Evolutionary conservation across 2,113 vertebrate species (phyloP).

Genomic region (Eretmodus cyanostictus): DNA sequence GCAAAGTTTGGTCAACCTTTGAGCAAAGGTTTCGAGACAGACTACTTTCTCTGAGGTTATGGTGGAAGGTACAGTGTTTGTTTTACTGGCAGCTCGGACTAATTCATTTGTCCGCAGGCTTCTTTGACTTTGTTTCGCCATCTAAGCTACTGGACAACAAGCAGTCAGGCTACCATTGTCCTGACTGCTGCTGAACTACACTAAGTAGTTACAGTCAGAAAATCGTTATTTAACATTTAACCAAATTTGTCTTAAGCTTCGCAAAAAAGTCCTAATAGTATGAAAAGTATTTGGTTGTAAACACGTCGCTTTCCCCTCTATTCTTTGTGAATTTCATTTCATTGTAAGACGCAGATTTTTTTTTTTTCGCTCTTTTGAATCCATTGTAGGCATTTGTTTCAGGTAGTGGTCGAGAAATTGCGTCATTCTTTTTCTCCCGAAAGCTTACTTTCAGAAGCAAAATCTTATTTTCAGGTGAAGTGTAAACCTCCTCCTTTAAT

Average conservation of each 20-base stretch:
- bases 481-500: not conserved
- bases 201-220: not conserved
- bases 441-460: not conserved
- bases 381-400: not conserved
- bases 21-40: not conserved
- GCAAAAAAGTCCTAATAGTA: not conserved
- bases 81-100: not conserved
- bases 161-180: too few relatives aligned
- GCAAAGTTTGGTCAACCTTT: constrained; percentile 36
- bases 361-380: not conserved
- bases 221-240: not conserved
- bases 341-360: not conserved
- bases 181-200: not conserved
- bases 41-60: not conserved
- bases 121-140: not conserved
- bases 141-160: not conserved
- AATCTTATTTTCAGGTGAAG: not conserved
- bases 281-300: not conserved
- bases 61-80: constrained; percentile 40
- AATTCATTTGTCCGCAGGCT: not conserved
- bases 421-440: not conserved
- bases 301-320: not conserved
- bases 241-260: not conserved
- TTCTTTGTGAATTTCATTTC: not conserved
- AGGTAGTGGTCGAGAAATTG: not conserved